Percentiles rank a stretch among this genome's conserved stretches.
Conservation (phyloP, 2,797 vertebrate species). For the Leptatherina wallacei region DNA sequence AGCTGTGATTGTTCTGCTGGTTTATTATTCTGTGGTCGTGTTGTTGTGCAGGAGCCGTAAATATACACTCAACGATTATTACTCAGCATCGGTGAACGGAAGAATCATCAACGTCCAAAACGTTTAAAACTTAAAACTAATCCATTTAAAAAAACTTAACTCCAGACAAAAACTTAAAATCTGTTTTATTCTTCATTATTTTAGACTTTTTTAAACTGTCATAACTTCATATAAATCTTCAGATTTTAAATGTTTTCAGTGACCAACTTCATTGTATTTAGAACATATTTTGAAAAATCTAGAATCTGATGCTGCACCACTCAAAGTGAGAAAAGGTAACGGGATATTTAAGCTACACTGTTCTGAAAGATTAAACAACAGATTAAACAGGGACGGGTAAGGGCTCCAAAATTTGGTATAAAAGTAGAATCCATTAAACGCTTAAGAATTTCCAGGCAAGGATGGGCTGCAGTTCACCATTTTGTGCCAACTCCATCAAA, state of each 20-base stretch:
- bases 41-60: constrained; percentile 34
- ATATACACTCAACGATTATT: constrained; percentile 4
- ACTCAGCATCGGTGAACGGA: background rate
- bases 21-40: constrained; percentile 33
- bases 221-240: background rate
- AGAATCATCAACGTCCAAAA: background rate
- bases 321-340: too few species aligned
- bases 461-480: too few species aligned
- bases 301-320: too few species aligned
- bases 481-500: too few species aligned
- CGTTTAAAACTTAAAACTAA: constrained; percentile 35
- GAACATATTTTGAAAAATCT: background rate
- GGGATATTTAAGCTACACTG: background rate
- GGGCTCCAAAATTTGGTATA: background rate
- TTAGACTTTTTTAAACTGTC: background rate
- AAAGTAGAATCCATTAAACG: too few species aligned
- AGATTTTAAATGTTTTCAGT: background rate
- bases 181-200: background rate
- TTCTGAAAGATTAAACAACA: background rate
- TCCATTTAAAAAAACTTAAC: too few species aligned
- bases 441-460: background rate
- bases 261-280: background rate
- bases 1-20: constrained; percentile 19
- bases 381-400: background rate
- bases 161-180: too few species aligned